Evolutionary conservation across 1,140 invertebrate species (phyloP).

Genomic region (Orius laevigatus): DNA sequence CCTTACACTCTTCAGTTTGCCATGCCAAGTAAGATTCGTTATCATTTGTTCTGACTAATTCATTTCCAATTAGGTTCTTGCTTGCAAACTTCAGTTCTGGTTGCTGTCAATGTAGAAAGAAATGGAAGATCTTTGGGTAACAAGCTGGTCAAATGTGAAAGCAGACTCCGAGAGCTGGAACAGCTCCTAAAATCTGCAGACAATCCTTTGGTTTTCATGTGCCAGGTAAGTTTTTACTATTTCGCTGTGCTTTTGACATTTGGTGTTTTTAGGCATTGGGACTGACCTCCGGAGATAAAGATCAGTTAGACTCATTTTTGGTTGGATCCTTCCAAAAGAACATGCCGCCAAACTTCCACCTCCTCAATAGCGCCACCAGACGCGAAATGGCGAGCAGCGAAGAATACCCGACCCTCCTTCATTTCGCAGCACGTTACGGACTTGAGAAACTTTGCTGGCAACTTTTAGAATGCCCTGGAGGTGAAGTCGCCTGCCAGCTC

Average conservation of each 20-base stretch:
- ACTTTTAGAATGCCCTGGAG: slow-evolving; percentile 67
- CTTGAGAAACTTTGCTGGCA: slow-evolving; percentile 65
- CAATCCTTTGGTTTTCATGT: slow-evolving; percentile 72
- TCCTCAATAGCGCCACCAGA: slow-evolving; percentile 30
- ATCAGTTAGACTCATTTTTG: slow-evolving; percentile 65
- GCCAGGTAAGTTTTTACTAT: slow-evolving; percentile 39
- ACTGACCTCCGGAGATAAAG: slow-evolving; percentile 52
- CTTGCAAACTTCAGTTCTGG: slow-evolving; percentile 63
- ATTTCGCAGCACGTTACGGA: slow-evolving; percentile 74
- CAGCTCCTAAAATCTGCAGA: slow-evolving; percentile 57
- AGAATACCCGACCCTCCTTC: slow-evolving; percentile 71
- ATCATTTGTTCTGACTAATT: not conserved
- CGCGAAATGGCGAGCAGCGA: slow-evolving; percentile 39
- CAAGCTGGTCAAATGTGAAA: slow-evolving; percentile 69
- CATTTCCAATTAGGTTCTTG: slow-evolving; percentile 38
- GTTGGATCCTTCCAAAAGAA: slow-evolving; percentile 63
- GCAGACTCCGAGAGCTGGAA: slow-evolving; percentile 60
- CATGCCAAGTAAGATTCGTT: slow-evolving; percentile 37
- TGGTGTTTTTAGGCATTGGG: slow-evolving; percentile 47
- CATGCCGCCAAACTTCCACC: slow-evolving; percentile 60
- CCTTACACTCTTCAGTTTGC: slow-evolving; percentile 65
- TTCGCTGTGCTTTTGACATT: slow-evolving; percentile 5
- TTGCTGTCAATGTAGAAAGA: slow-evolving; percentile 58
- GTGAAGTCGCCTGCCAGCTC: slow-evolving; percentile 58
- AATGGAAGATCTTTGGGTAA: slow-evolving; percentile 60